phyloP scores from a whole-genome alignment of 2,797 vertebrate species.

The Sternotherus odoratus region DNA sequence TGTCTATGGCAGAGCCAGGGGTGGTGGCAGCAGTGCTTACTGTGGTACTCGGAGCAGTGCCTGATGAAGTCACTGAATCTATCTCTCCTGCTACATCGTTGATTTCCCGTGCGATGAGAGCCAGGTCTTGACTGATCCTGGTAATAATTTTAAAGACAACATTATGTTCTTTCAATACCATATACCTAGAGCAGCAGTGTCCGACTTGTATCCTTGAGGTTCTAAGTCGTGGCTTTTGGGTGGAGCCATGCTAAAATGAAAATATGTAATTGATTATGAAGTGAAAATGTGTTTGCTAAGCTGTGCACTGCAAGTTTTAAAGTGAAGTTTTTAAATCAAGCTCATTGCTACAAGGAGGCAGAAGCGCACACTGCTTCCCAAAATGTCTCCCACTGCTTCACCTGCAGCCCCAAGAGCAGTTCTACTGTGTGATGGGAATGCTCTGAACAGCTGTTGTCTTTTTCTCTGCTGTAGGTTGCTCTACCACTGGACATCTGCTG shows the following conservation, averaged over 20 bases:
- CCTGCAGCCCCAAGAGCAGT: background rate
- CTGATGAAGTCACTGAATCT: constrained; percentile 98
- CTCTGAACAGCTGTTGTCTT: background rate
- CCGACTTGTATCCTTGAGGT: background rate
- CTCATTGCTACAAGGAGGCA: background rate
- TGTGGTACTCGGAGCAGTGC: constrained; percentile 98
- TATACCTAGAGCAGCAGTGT: background rate
- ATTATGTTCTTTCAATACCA: constrained; percentile 53
- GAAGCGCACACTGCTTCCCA: background rate
- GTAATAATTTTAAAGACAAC: constrained; percentile 67
- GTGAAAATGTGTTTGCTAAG: background rate
- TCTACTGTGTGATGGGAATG: background rate
- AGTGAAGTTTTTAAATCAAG: background rate
- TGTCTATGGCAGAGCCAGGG: constrained; percentile 99
- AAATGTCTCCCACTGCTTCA: background rate
- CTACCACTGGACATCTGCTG: background rate
- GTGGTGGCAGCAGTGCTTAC: constrained; percentile 99
- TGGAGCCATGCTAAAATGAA: background rate
- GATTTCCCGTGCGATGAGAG: constrained; percentile 98
- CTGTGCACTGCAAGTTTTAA: background rate
- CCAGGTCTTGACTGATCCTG: constrained; percentile 99
- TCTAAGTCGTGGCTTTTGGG: background rate
- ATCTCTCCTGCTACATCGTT: constrained; percentile 99
- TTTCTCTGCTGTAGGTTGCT: background rate
- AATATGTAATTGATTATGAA: background rate